Evolutionary conservation across 2,113 vertebrate species (phyloP).

Genomic region (Oryzias javanicus): DNA sequence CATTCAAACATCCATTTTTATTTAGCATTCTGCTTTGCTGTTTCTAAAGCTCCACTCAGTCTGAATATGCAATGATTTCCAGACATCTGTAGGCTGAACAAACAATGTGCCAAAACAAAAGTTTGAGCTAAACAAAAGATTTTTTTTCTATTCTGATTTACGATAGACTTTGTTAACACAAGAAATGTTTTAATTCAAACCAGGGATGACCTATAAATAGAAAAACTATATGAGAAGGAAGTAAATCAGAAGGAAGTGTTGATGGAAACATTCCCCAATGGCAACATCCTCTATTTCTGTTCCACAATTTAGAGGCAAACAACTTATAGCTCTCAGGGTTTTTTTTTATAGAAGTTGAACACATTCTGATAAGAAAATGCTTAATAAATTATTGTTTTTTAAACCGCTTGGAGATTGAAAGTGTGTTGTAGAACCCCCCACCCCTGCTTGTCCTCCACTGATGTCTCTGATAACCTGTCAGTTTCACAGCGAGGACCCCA

Average conservation of each 20-base stretch:
- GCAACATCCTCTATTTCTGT: constrained; percentile 51
- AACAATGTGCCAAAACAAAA: constrained; percentile 35
- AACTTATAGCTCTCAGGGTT: too few relatives aligned
- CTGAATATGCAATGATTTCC: constrained; percentile 4
- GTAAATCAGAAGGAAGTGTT: constrained; percentile 5
- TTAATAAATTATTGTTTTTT: neutral
- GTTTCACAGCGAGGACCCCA: constrained; percentile 9
- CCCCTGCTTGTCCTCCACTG: neutral
- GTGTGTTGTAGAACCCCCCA: neutral
- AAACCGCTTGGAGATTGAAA: neutral
- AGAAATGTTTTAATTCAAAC: constrained; percentile 1
- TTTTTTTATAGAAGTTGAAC: too few relatives aligned
- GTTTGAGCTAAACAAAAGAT: constrained; percentile 16
- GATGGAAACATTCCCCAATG: constrained; percentile 14
- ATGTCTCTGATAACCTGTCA: constrained; percentile 38
- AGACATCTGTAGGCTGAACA: constrained; percentile 15
- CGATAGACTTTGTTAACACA: constrained; percentile 42
- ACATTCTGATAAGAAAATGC: too few relatives aligned
- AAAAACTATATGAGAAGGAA: constrained; percentile 2
- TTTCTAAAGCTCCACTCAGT: constrained; percentile 4
- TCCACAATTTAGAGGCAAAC: constrained; percentile 40
- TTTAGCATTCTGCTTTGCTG: neutral
- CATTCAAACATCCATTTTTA: neutral
- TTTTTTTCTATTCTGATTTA: constrained; percentile 20
- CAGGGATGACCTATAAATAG: constrained; percentile 22